Evolutionary conservation across 1,140 invertebrate genomes (phyloP), one percentile per base, ranked within the genome.

Genomic region (Brachystomella parvula): DNA sequence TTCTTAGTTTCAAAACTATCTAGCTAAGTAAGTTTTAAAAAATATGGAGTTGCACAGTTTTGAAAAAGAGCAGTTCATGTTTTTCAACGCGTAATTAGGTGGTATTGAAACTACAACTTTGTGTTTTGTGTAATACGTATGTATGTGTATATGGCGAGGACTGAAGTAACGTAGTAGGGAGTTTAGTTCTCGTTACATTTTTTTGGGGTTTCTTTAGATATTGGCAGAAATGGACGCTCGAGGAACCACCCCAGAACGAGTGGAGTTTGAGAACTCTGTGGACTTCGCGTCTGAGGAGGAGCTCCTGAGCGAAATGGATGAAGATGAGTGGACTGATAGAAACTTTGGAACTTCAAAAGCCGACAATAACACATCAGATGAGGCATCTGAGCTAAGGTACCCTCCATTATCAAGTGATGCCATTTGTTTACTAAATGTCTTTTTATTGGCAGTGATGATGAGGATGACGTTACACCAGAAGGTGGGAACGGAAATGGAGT

Each of bases 261-360:
- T 92, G 75, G 89, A 90, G 79, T 90, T 90, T 80, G 81, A 84
- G 68, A 86, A 85, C 76, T 79, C 81, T 33, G 80, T 83, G 63
- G 82, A 84, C 74, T 79, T 79, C 57, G 77, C 80, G 26, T 76
- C 78, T 9, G 81, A 82, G 47, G 75, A 89, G 65, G 87, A 88
- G 73, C 81, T 85, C 1, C 83, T 87, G 17, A 84, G 85, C 73
- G 88, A 90, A 78, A 90, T 92, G 77, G 90, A 94, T 75, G 91
- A 94, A 76, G 91, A 94, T 74, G 91, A 94, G 77, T 94, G 89
- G 90, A 94, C 90, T 0, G 90, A 93, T 72, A 83, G 89, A 63
- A 95, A 94, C 35, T 92, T 92, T 77, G 86, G 90, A 69, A 86
- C 87, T 58, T 87, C 86, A 9, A 81, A 84, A 44, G 85, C 83